A percentile compares a stretch with the other conserved stretches of the same genome.
Evolutionary conservation across 1,140 invertebrate species (phyloP).

Genomic region (Phocides pigmalion): DNA sequence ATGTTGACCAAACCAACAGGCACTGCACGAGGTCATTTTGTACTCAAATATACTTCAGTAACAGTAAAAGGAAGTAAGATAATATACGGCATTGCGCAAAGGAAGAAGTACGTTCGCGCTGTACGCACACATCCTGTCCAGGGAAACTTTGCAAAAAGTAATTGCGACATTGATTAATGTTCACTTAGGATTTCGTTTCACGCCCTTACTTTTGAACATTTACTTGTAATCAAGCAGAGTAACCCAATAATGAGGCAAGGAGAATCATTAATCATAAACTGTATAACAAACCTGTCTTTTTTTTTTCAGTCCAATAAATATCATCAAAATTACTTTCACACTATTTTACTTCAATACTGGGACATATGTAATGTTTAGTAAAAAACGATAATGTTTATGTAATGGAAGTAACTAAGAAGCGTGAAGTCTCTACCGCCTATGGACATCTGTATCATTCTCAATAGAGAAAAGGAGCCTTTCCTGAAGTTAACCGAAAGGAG

Average conservation of each 20-base stretch:
- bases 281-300: background rate
- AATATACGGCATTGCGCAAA: conserved; percentile 13
- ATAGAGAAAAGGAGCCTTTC: too few species aligned
- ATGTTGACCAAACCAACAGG: background rate
- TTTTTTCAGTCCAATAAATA: too few species aligned
- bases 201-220: conserved; percentile 14
- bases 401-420: too few species aligned
- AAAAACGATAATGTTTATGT: too few species aligned
- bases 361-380: too few species aligned
- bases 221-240: conserved; percentile 7
- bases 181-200: conserved; percentile 22
- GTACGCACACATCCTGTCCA: conserved; percentile 12
- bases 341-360: too few species aligned
- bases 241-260: background rate
- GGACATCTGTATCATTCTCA: too few species aligned
- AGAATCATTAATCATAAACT: background rate
- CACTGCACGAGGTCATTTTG: background rate
- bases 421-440: too few species aligned
- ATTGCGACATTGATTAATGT: conserved; percentile 24
- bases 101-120: conserved; percentile 2
- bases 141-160: conserved; percentile 24
- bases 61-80: conserved; percentile 11
- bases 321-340: too few species aligned
- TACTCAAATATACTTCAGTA: background rate
- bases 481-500: too few species aligned